Evolutionary conservation across 1,140 invertebrate genomes (phyloP), one percentile per base, ranked within the genome.

Genomic region (Diabrotica virgifera): DNA sequence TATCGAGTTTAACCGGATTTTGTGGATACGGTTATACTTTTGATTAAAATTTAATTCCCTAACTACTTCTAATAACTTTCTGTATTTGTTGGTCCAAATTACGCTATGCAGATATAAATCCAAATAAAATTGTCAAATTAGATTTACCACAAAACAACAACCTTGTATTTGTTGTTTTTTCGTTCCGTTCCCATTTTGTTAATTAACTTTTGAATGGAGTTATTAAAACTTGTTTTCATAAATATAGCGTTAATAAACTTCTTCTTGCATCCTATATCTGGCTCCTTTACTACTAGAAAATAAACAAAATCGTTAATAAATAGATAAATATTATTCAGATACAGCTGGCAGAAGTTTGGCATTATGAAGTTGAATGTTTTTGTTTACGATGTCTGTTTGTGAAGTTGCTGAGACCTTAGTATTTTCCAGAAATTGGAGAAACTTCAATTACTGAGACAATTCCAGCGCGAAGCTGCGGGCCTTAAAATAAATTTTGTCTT

Each of bases 361-460:
- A 57, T 57, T 57, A 57, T 57, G 55, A 37, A 36, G 55, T 36
- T 36, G 12, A 37, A 57, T 46, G 55, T 57, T 57, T 57, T 57
- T 57, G 55, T 57, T 57, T 57, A 57, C 36, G 55, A 36, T 36
- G 55, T 57, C 55, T 57, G 55, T 36, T 57, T 9, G 12, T 57
- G 55, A 57, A 57, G 55, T 36, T 57, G 55, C 36, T 57, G 55
- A 36, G 55, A 57, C 55, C 55, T 36, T 57, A 57, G 36, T 36
- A 57, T 36, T 57, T 24, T 57, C 36, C 55, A 57, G 24, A 57
- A 57, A 24, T 57, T 57, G 11, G 55, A 12, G 55, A 36, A 57
- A 57, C 55, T 57, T 57, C 55, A 57, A 36, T 57, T 57, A 57
- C 36, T 57, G 55, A 57, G 55, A 57, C 55, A 57, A 57, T 57